phyloP scores from a whole-genome alignment of 1,140 invertebrate species.

The Akabosia matsudoensis region DNA sequence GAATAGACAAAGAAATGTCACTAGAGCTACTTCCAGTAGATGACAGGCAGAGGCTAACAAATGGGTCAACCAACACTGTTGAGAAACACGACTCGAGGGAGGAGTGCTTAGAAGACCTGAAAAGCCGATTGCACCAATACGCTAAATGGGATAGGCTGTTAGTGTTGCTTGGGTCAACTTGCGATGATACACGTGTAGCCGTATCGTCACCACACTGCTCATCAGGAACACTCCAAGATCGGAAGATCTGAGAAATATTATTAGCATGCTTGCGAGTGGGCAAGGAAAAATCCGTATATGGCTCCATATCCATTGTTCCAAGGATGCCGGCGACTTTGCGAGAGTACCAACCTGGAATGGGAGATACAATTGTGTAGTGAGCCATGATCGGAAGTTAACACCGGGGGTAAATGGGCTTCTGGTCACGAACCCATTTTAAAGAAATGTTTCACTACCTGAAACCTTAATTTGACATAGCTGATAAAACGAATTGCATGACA shows the following conservation, averaged over 20 bases:
- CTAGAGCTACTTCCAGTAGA: slow-evolving; percentile 48
- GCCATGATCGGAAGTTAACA: too few relatives aligned
- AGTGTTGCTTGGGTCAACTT: too few relatives aligned
- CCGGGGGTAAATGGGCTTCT: too few relatives aligned
- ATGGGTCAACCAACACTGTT: slow-evolving; percentile 59
- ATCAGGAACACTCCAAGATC: slow-evolving; percentile 45
- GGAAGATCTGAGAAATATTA: slow-evolving; percentile 55
- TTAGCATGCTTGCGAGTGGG: slow-evolving; percentile 57
- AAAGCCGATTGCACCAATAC: slow-evolving; percentile 19
- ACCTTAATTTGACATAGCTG: slow-evolving; percentile 38
- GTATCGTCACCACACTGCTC: slow-evolving; percentile 4
- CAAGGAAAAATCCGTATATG: slow-evolving; percentile 69
- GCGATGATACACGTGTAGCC: too few relatives aligned
- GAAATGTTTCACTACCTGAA: slow-evolving; percentile 41
- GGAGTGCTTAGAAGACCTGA: slow-evolving; percentile 15
- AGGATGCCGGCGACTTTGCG: slow-evolving; percentile 80
- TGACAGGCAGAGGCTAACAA: slow-evolving; percentile 61
- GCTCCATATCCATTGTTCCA: slow-evolving; percentile 86
- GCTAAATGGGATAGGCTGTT: slow-evolving; percentile 30
- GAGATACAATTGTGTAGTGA: neutral
- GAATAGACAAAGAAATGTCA: neutral
- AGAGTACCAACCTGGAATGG: slow-evolving; percentile 69
- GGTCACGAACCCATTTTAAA: neutral
- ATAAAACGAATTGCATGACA: slow-evolving; percentile 39
- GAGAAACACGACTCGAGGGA: slow-evolving; percentile 65